Evolutionary conservation across 2,113 vertebrate genomes (phyloP).

Genomic region (Paratilapia polleni): DNA sequence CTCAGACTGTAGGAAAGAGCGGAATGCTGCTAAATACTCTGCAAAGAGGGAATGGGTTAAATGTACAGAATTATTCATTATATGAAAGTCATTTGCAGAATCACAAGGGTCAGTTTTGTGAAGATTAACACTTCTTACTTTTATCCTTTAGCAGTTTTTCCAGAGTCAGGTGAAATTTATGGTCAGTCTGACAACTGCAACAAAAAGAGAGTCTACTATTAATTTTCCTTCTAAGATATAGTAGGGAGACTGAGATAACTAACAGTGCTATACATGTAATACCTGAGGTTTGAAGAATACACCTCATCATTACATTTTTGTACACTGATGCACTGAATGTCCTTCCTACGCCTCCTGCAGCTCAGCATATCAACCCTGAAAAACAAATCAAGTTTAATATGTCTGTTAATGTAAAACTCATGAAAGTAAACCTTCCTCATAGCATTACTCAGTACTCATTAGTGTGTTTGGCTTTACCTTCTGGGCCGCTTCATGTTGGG

Average conservation of each 20-base stretch:
- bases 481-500: conserved; percentile 53
- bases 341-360: conserved; percentile 47
- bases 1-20: conserved; percentile 73
- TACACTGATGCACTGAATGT: conserved; percentile 28
- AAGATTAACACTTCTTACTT: conserved; percentile 56
- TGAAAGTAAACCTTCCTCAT: neutral
- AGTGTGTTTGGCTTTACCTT: conserved; percentile 56
- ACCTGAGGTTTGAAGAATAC: conserved; percentile 48
- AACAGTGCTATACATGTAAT: neutral
- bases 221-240: neutral
- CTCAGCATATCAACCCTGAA: conserved; percentile 57
- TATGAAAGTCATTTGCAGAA: neutral
- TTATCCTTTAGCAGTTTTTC: conserved; percentile 66
- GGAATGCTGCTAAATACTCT: conserved; percentile 74
- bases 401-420: neutral
- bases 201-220: neutral
- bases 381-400: neutral
- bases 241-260: neutral
- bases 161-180: conserved; percentile 37
- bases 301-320: conserved; percentile 39
- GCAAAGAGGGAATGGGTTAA: neutral
- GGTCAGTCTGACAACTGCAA: conserved; percentile 46
- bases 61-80: neutral
- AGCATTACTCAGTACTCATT: neutral
- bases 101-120: neutral